Evolutionary conservation across 1,140 invertebrate genomes (phyloP), one percentile per base, ranked within the genome.

Genomic region (Meloidogyne floridensis): DNA sequence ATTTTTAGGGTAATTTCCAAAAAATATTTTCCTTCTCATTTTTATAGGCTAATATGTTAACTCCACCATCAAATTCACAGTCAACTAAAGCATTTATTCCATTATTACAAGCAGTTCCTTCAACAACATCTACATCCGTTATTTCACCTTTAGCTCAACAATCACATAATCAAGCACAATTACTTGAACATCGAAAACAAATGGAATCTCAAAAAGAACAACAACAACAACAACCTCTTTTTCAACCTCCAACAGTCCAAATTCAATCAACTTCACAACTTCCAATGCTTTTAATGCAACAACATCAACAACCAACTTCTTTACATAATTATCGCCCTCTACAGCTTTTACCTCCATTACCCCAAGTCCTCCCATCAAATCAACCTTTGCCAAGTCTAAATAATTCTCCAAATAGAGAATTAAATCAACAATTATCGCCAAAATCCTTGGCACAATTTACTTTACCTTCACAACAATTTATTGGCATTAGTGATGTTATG

Each of bases 341-440:
- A n/a, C 82, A 18, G 47, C n/a, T 32, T 43, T 18, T 80, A 80
- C 79, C 51, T 18, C 42, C 70, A 32, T 80, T 18, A n/a, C n/a
- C 18, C 42, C 77, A 69, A 70, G 69, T 69, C 3, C 15, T 32
- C 5, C 65, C 83, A 32, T 83, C 73, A 42, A 56, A 56, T 42
- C 82, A 83, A 18, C 75, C 56, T 43, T 65, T 65, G n/a, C 59
- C 59, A n/a, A 65, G n/a, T 71, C 20, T 72, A 81, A 81, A n/a
- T 77, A 82, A 71, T 81, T 76, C n/a, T 81, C 80, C n/a, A 43
- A 81, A 42, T 77, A 80, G n/a, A 79, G 73, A 20, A 77, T 76
- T 20, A 72, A 81, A 54, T 75, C 80, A 79, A 56, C 43, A 84
- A 65, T 43, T n/a, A 72, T 42, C 69, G 79, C 53, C 83, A 79